Percentiles rank a stretch among this genome's conserved stretches.
Conservation (phyloP, 2,888 invertebrate species). For the Athrips mouffetella region DNA sequence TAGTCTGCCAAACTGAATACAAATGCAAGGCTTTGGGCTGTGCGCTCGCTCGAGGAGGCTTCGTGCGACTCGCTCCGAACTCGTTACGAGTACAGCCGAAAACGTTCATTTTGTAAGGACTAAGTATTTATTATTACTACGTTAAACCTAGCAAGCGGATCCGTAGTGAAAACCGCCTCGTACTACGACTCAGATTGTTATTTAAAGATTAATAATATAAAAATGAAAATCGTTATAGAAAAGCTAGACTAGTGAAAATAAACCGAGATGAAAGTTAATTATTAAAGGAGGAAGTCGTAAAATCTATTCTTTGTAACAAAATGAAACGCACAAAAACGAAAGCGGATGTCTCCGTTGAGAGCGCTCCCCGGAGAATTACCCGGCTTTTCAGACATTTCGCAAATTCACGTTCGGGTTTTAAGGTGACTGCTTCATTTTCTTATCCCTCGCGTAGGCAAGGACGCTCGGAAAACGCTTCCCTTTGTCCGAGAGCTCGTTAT, state of each 20-base stretch:
- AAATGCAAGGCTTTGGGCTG: conserved; percentile 51
- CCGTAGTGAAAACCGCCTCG: too few relatives aligned
- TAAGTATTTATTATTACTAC: too few relatives aligned
- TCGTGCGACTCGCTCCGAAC: background rate
- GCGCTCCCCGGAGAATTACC: conserved; percentile 41
- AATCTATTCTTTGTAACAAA: conserved; percentile 56
- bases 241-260: conserved; percentile 30
- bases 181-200: too few relatives aligned
- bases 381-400: conserved; percentile 51
- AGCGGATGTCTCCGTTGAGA: conserved; percentile 47
- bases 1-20: conserved; percentile 74
- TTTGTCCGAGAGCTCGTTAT: conserved; percentile 46
- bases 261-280: conserved; percentile 48
- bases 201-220: background rate
- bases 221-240: conserved; percentile 19
- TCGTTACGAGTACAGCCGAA: too few relatives aligned
- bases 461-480: conserved; percentile 31
- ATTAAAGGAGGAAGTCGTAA: conserved; percentile 58
- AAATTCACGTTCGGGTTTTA: conserved; percentile 49
- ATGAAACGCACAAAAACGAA: conserved; percentile 59
- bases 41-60: background rate
- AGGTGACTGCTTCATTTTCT: conserved; percentile 50
- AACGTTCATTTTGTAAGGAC: too few relatives aligned
- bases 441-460: conserved; percentile 39
- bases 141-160: too few relatives aligned